Conservation (phyloP, 2,113 vertebrate species). For the Podarcis cretensis region DNA sequence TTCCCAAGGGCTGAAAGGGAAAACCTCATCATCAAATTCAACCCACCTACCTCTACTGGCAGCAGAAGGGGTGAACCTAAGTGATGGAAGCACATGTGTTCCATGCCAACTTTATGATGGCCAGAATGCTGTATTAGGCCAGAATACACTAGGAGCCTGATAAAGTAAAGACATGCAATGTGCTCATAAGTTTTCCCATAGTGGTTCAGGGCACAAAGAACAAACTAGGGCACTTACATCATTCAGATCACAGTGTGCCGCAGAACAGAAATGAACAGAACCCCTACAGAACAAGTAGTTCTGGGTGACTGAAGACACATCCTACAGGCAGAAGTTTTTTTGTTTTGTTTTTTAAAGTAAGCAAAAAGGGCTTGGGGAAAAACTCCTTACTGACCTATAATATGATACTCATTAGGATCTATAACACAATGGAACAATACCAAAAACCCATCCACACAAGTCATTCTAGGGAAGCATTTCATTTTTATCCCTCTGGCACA, state of each 20-base stretch:
- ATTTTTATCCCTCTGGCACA: not conserved
- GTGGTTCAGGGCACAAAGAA: not conserved
- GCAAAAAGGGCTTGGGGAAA: not conserved
- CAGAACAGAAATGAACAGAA: not conserved
- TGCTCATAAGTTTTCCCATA: not conserved
- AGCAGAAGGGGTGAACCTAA: not conserved
- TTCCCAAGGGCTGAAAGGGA: not conserved
- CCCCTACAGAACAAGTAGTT: not conserved
- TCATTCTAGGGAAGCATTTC: not conserved
- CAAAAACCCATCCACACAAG: not conserved
- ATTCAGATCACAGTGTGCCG: not conserved
- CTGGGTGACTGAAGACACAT: not conserved
- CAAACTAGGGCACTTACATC: not conserved
- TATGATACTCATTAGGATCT: not conserved
- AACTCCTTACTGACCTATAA: not conserved
- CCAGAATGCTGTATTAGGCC: not conserved
- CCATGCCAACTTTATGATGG: not conserved
- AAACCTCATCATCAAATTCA: not conserved
- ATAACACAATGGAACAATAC: not conserved
- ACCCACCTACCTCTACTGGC: not conserved
- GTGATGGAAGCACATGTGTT: not conserved
- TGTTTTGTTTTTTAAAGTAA: not conserved
- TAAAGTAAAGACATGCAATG: not conserved
- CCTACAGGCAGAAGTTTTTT: not conserved
- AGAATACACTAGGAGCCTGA: not conserved